Percentiles rank a stretch among this genome's conserved stretches.
These are phyloP conservation scores for Hippoglossus hippoglossus DNA, from an alignment of 2,797 vertebrate genomes.

Conservation along the genomic window DNA sequence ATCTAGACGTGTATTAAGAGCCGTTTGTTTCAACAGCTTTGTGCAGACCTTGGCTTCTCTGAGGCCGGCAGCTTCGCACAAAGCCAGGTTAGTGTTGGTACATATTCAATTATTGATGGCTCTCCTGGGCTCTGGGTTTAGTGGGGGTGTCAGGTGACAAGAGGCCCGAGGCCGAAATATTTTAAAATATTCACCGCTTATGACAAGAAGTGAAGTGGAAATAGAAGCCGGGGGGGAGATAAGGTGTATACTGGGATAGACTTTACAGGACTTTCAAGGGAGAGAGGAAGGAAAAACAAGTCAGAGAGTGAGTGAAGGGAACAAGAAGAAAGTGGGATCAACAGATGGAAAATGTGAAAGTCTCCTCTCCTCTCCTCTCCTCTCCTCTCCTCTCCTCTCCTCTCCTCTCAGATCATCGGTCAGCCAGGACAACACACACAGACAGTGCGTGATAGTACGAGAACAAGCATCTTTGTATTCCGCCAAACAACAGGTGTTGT, in stretches of 20 bases:
- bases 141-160: constrained; percentile 82
- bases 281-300: constrained; percentile 8
- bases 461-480: constrained; percentile 71
- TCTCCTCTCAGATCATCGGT: too few relatives aligned
- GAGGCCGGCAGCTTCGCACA: constrained; percentile 44
- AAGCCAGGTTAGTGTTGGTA: constrained; percentile 53
- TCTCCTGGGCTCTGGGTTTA: constrained; percentile 66
- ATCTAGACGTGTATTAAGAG: constrained; percentile 41
- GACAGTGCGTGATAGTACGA: constrained; percentile 31
- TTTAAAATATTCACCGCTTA: constrained; percentile 65
- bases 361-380: constrained; percentile 2
- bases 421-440: constrained; percentile 8
- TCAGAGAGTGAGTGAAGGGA: constrained; percentile 1
- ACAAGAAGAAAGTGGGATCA: constrained; percentile 18
- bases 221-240: background rate
- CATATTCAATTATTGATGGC: constrained; percentile 85
- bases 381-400: too few relatives aligned
- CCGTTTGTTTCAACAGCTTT: constrained; percentile 34
- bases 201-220: constrained; percentile 34
- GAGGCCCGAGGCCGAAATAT: constrained; percentile 57
- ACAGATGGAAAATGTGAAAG: constrained; percentile 46
- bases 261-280: background rate
- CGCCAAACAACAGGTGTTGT: constrained; percentile 75
- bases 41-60: constrained; percentile 43
- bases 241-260: background rate